These are phyloP conservation scores for Otolemur crassicaudatus DNA, from an alignment of 2,797 vertebrate species.

Conservation along the genomic window DNA sequence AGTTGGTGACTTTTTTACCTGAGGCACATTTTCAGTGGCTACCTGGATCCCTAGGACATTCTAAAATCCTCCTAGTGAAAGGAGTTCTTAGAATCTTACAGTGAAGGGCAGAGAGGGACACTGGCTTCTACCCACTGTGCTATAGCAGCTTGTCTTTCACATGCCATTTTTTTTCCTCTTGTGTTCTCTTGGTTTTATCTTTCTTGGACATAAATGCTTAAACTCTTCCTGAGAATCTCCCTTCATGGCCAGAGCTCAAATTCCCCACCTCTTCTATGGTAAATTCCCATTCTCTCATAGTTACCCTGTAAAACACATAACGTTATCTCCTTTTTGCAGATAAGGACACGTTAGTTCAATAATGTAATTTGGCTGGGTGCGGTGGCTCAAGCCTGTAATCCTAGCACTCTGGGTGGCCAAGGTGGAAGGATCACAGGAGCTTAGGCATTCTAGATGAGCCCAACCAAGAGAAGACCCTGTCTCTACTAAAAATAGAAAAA, in stretches of 20 bases:
- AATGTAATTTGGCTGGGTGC: neutral
- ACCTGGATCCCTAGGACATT: neutral
- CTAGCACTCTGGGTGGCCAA: no score
- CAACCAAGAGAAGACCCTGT: no score
- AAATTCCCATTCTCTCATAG: neutral
- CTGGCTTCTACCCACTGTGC: neutral
- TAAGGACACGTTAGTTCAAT: neutral
- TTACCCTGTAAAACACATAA: neutral
- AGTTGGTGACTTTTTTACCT: neutral
- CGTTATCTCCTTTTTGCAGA: neutral
- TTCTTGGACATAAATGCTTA: neutral
- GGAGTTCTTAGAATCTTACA: neutral
- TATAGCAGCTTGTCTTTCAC: neutral
- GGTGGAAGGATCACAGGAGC: no score
- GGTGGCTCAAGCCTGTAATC: no score
- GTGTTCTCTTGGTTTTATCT: neutral
- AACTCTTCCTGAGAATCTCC: neutral
- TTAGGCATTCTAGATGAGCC: no score
- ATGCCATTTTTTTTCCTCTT: neutral
- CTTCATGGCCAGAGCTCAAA: neutral
- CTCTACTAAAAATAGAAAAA: no score
- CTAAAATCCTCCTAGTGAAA: neutral
- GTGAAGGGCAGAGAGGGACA: neutral
- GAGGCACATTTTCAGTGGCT: neutral
- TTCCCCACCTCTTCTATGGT: neutral